phyloP scores from a whole-genome alignment of 2,113 vertebrate species.

The Meriones unguiculatus region DNA sequence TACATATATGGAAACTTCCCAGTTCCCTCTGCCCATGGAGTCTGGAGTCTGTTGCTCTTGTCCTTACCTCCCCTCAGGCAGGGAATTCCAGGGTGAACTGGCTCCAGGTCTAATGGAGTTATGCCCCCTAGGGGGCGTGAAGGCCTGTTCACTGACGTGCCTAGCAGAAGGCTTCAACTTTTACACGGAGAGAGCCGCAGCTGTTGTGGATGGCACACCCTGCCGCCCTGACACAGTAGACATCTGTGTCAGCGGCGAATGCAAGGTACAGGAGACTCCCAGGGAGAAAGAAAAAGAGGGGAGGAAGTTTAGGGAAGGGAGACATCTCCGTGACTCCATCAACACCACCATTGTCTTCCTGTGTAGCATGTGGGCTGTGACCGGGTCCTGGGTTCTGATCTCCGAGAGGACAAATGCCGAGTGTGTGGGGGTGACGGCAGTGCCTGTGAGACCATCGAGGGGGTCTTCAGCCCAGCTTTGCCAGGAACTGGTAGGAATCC shows the following conservation, averaged over 20 bases:
- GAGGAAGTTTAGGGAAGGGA: accelerated
- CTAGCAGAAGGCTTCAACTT: constrained; percentile 99
- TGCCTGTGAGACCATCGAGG: constrained; percentile 94
- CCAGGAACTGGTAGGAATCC: constrained; percentile 91
- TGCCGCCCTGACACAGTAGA: constrained; percentile 96
- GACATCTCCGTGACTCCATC: neutral
- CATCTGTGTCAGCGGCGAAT: constrained; percentile 97
- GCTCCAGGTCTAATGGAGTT: constrained; percentile 31
- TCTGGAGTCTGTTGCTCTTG: neutral
- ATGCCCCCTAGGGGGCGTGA: constrained; percentile 93
- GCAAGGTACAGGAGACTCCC: constrained; percentile 90
- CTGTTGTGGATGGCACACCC: constrained; percentile 95
- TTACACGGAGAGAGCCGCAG: constrained; percentile 96
- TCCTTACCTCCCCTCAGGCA: neutral
- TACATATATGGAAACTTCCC: neutral
- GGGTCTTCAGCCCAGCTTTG: constrained; percentile 93
- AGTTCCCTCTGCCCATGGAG: neutral
- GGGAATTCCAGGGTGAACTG: neutral
- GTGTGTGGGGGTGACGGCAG: constrained; percentile 96
- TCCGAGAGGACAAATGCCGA: constrained; percentile 96
- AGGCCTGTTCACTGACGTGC: constrained; percentile 97
- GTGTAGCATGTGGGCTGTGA: constrained; percentile 97
- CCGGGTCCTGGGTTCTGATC: constrained; percentile 94
- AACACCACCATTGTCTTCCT: neutral
- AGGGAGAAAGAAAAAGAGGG: neutral